phyloP scores from a whole-genome alignment of 2,113 vertebrate species.

The Perca schrenkii region DNA sequence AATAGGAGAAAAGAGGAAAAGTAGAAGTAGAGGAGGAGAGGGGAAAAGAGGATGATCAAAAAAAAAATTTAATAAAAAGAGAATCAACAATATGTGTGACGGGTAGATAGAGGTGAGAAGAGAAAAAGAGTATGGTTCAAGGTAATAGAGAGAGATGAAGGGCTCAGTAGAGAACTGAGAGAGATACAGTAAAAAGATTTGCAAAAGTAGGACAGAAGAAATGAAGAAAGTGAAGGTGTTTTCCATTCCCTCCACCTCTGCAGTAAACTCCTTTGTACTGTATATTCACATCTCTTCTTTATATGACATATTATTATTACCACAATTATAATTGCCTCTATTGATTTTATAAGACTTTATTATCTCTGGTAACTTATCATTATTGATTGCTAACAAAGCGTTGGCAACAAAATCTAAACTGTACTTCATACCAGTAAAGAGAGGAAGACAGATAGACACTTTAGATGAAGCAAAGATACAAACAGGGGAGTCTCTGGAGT shows the following conservation, averaged over 20 bases:
- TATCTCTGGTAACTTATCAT: slow-evolving; percentile 32
- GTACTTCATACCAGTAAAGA: slow-evolving; percentile 45
- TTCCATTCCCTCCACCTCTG: slow-evolving; percentile 14
- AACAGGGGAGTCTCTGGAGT: background rate
- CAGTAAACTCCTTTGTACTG: slow-evolving; percentile 2
- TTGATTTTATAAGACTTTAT: slow-evolving; percentile 56
- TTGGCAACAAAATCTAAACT: slow-evolving; percentile 33
- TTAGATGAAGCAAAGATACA: background rate
- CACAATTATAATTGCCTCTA: slow-evolving; percentile 40
- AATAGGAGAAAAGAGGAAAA: background rate
- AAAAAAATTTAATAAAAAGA: background rate
- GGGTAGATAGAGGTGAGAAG: background rate
- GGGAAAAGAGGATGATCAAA: too few species aligned
- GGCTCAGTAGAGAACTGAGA: background rate
- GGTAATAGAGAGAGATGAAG: background rate
- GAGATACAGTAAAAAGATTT: background rate
- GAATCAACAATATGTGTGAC: background rate
- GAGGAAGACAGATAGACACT: slow-evolving; percentile 11
- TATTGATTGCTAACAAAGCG: slow-evolving; percentile 48
- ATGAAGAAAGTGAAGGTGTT: fast-evolving
- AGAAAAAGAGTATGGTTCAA: background rate
- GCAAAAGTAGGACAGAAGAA: background rate
- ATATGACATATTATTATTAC: slow-evolving; percentile 47
- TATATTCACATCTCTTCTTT: slow-evolving; percentile 5
- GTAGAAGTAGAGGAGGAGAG: background rate